Conservation (phyloP, 1,140 invertebrate species). For the Bombus sibiricus region DNA sequence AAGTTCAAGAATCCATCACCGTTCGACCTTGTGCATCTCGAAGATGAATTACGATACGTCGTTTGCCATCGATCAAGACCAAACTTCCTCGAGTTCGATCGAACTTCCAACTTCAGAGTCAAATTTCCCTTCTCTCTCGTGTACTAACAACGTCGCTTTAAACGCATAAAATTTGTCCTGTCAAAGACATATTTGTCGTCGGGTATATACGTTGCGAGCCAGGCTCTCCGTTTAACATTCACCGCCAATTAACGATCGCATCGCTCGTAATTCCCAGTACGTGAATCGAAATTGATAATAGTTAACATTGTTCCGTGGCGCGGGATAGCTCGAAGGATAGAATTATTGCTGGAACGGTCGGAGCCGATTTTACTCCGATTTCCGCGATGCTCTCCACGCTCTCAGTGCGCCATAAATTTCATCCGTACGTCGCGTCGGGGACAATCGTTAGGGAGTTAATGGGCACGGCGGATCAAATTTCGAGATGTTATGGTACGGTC, state of each 20-base stretch:
- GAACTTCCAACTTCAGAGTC: not conserved
- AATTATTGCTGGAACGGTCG: conserved; percentile 19
- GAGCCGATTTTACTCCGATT: conserved; percentile 1
- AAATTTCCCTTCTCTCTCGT: not conserved
- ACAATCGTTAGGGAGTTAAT: conserved; percentile 53
- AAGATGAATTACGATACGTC: conserved; percentile 16
- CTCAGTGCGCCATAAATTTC: conserved; percentile 41
- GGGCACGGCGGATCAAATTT: conserved; percentile 47
- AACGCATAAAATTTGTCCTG: not conserved
- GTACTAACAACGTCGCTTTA: not conserved
- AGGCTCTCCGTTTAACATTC: not conserved
- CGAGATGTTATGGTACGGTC: not conserved
- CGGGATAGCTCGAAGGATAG: not conserved
- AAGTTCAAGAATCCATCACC: conserved; percentile 10
- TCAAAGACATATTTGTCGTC: not conserved
- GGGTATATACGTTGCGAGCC: not conserved
- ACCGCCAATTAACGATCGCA: not conserved
- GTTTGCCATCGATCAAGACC: not conserved
- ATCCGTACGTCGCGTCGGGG: not conserved
- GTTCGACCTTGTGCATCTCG: conserved; percentile 2
- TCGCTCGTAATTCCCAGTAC: not conserved
- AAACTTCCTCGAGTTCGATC: not conserved
- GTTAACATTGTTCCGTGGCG: not conserved
- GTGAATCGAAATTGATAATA: not conserved
- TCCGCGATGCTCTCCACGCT: too few species aligned